Percentiles rank a stretch among this genome's conserved stretches.
Conservation (phyloP, 2,797 vertebrate species). For the Nasua narica region DNA sequence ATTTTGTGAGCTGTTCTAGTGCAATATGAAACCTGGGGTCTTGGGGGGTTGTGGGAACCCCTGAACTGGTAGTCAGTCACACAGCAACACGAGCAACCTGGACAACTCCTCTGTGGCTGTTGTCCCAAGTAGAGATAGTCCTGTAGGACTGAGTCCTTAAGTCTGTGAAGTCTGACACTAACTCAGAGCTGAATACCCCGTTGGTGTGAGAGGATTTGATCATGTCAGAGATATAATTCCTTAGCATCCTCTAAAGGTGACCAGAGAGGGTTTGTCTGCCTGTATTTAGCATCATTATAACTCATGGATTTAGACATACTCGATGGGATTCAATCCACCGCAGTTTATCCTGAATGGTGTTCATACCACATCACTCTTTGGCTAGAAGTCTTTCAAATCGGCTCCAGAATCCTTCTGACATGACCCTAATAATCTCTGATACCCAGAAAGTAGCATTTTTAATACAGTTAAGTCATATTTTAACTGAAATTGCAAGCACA, state of each 20-base stretch:
- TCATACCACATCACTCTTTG: neutral
- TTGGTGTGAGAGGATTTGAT: neutral
- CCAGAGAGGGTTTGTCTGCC: neutral
- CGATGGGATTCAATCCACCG: neutral
- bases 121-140: neutral
- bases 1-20: neutral
- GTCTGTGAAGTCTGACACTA: neutral
- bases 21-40: neutral
- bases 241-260: neutral
- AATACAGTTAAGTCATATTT: neutral
- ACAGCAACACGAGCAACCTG: neutral
- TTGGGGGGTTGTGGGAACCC: neutral
- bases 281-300: neutral
- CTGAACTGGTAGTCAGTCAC: neutral
- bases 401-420: neutral
- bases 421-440: neutral
- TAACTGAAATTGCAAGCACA: neutral
- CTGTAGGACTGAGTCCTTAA: neutral
- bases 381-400: neutral
- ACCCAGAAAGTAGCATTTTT: neutral
- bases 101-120: neutral
- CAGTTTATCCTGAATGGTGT: neutral
- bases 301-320: neutral
- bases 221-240: neutral
- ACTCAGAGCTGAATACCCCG: neutral